These are phyloP conservation scores for Microplitis manilae DNA, from an alignment of 2,888 invertebrate species.

Conservation along the genomic window DNA sequence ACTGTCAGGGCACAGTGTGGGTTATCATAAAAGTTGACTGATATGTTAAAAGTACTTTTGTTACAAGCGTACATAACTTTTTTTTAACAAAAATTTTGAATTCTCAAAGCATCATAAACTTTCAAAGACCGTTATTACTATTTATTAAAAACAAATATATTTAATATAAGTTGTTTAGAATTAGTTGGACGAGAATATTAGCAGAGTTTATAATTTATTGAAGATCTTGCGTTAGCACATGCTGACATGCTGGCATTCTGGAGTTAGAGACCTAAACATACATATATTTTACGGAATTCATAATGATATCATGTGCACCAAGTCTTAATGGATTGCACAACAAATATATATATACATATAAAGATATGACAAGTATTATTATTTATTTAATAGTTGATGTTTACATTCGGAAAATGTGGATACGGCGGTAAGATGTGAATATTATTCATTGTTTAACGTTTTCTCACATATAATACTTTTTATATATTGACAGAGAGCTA, in stretches of 20 bases:
- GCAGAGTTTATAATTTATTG: not conserved
- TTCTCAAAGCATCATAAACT: too few relatives aligned
- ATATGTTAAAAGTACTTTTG: too few relatives aligned
- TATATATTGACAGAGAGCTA: not conserved
- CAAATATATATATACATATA: not conserved
- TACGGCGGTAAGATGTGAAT: not conserved
- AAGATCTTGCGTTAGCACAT: not conserved
- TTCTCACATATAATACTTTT: not conserved
- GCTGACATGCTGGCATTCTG: too few relatives aligned
- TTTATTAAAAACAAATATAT: too few relatives aligned
- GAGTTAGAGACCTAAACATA: not conserved
- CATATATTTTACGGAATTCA: not conserved
- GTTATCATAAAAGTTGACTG: too few relatives aligned
- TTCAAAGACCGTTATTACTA: too few relatives aligned
- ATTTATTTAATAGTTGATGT: not conserved
- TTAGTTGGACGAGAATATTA: not conserved
- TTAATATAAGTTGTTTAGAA: not conserved
- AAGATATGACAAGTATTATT: not conserved
- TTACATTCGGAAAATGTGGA: not conserved
- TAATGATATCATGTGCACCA: not conserved
- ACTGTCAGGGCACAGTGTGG: too few relatives aligned
- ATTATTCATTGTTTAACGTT: not conserved
- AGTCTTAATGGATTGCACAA: not conserved
- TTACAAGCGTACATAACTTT: too few relatives aligned
- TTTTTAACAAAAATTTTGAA: too few relatives aligned